phyloP scores from a whole-genome alignment of 2,113 vertebrate species.

The Oreochromis tanganicae region DNA sequence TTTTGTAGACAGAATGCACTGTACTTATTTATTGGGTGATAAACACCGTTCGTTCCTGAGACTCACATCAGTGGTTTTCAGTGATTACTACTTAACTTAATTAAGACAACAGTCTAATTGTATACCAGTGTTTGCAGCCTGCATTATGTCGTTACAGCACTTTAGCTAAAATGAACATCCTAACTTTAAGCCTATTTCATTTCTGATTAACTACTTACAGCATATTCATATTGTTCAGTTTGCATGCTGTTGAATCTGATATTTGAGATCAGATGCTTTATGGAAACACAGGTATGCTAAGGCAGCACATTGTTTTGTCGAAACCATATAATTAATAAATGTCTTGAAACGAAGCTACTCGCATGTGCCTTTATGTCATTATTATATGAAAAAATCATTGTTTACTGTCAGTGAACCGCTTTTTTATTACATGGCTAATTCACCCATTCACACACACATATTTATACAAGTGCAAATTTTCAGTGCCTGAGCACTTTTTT shows the following conservation, averaged over 20 bases:
- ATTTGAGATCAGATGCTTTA: conserved; percentile 60
- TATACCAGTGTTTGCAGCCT: conserved; percentile 48
- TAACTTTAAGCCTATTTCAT: conserved; percentile 41
- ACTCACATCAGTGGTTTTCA: conserved; percentile 26
- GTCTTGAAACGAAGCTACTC: conserved; percentile 34
- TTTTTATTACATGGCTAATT: neutral
- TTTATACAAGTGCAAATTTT: neutral
- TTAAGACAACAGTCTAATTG: neutral
- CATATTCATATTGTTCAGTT: conserved; percentile 47
- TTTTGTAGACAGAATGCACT: conserved; percentile 44
- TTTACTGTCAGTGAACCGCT: neutral
- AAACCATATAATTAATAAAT: conserved; percentile 72
- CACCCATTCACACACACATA: neutral
- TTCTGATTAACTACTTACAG: conserved; percentile 15
- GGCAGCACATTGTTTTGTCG: conserved; percentile 58
- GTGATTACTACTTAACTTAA: neutral
- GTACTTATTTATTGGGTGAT: neutral
- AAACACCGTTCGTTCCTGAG: neutral
- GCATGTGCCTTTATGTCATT: neutral
- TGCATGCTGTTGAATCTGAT: conserved; percentile 72
- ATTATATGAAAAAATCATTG: neutral
- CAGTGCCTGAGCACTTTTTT: neutral
- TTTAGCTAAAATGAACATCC: conserved; percentile 29
- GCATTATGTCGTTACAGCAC: conserved; percentile 53
- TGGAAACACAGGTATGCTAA: conserved; percentile 46